A percentile compares a stretch with the other conserved stretches of the same genome.
Conservation (phyloP, 1,140 invertebrate genomes). For the Pseudomyrmex dendroicus region DNA sequence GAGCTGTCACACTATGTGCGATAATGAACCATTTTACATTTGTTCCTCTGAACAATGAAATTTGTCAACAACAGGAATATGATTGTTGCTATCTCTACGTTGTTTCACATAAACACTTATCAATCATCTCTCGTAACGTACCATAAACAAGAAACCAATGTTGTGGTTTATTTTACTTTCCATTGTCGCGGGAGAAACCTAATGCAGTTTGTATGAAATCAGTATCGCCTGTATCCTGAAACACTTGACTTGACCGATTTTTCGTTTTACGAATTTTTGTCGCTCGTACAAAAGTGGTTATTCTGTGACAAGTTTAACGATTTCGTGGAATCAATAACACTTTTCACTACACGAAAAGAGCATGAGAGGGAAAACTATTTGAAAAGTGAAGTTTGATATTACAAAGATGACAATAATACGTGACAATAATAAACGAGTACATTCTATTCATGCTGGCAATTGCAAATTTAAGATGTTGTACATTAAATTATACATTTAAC, state of each 20-base stretch:
- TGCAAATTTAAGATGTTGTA: no score
- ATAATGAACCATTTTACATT: no score
- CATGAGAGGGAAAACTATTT: slow-evolving; percentile 53
- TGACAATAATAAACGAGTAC: background rate
- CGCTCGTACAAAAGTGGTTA: slow-evolving; percentile 18
- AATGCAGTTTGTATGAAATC: background rate
- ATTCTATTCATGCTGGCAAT: background rate
- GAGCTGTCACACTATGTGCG: no score
- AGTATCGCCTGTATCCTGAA: background rate
- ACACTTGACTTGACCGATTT: no score
- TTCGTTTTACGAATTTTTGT: slow-evolving; percentile 21
- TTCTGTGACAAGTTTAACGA: slow-evolving; percentile 13
- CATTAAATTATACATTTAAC: no score
- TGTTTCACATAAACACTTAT: no score
- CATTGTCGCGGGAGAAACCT: slow-evolving; percentile 33
- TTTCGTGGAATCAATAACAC: slow-evolving; percentile 51
- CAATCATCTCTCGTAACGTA: no score
- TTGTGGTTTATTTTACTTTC: slow-evolving; percentile 60
- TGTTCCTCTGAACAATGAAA: no score
- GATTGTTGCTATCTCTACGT: no score
- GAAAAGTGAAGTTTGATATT: slow-evolving; percentile 44
- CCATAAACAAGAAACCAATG: slow-evolving; percentile 56
- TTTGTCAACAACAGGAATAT: no score
- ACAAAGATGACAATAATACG: background rate
- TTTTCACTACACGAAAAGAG: slow-evolving; percentile 33